phyloP scores from a whole-genome alignment of 2,888 invertebrate species.

The Lithophane ornitopus region DNA sequence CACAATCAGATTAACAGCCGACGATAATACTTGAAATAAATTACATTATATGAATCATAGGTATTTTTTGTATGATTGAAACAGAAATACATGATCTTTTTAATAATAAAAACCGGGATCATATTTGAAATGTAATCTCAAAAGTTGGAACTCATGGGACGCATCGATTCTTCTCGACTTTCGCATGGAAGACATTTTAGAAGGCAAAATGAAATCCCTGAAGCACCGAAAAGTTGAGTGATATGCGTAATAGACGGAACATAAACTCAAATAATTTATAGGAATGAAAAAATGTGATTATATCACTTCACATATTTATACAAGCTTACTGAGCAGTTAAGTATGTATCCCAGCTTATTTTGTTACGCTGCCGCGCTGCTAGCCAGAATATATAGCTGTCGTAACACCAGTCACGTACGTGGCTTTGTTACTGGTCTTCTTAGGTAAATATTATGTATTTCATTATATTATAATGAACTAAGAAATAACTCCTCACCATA shows the following conservation, averaged over 20 bases:
- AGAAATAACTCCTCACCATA: slow-evolving; percentile 17
- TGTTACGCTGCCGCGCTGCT: slow-evolving; percentile 3
- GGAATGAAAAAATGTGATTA: slow-evolving; percentile 17
- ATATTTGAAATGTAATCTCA: slow-evolving; percentile 67
- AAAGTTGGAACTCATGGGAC: slow-evolving; percentile 71
- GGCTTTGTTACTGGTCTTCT: slow-evolving; percentile 41
- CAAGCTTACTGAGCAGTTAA: slow-evolving; percentile 17
- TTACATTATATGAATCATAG: slow-evolving; percentile 34
- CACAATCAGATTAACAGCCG: slow-evolving; percentile 57
- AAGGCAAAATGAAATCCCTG: slow-evolving; percentile 66
- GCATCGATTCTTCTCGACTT: slow-evolving; percentile 72
- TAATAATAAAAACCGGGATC: slow-evolving; percentile 37
- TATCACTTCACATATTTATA: slow-evolving; percentile 36
- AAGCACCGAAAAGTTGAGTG: slow-evolving; percentile 44
- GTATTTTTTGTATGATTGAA: slow-evolving; percentile 25
- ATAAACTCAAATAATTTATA: slow-evolving; percentile 36
- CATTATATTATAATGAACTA: slow-evolving; percentile 26
- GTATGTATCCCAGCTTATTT: slow-evolving; percentile 32
- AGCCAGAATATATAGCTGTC: slow-evolving; percentile 47
- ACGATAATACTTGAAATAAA: slow-evolving; percentile 50
- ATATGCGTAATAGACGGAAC: slow-evolving; percentile 36
- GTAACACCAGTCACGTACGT: slow-evolving; percentile 48
- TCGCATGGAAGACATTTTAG: slow-evolving; percentile 64
- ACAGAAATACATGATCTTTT: slow-evolving; percentile 17
- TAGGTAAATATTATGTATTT: slow-evolving; percentile 34